Conservation (phyloP, 2,888 invertebrate genomes). For the Heliconius charithonia region DNA sequence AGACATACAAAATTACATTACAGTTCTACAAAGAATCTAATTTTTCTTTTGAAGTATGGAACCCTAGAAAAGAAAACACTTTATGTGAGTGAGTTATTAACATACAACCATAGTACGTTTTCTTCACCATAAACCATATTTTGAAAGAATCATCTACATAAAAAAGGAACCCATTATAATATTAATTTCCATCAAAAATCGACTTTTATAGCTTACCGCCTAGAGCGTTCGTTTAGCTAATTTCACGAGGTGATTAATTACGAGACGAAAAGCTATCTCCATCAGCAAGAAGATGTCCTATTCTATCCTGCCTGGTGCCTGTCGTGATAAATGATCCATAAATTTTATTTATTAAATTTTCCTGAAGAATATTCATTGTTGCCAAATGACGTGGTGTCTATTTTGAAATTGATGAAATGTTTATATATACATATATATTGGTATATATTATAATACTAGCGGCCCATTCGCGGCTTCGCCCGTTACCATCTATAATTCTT, state of each 20-base stretch:
- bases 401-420: background rate
- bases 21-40: too few relatives aligned
- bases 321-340: conserved; percentile 25
- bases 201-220: conserved; percentile 7
- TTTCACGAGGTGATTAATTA: conserved; percentile 34
- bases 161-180: background rate
- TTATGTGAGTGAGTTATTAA: too few relatives aligned
- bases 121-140: background rate
- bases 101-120: background rate
- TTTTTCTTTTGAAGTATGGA: too few relatives aligned
- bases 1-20: too few relatives aligned
- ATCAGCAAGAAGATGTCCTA: conserved; percentile 25
- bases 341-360: conserved; percentile 33
- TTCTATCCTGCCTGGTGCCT: conserved; percentile 20
- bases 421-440: too few relatives aligned
- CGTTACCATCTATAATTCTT: too few relatives aligned
- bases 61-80: too few relatives aligned
- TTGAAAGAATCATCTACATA: background rate
- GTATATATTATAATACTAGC: too few relatives aligned
- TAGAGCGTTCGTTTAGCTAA: conserved; percentile 19
- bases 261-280: conserved; percentile 14
- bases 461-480: too few relatives aligned
- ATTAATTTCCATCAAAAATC: background rate
- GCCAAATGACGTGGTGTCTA: conserved; percentile 14
- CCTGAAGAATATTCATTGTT: background rate